phyloP scores from a whole-genome alignment of 2,888 invertebrate genomes.

The Cyaniris semiargus region DNA sequence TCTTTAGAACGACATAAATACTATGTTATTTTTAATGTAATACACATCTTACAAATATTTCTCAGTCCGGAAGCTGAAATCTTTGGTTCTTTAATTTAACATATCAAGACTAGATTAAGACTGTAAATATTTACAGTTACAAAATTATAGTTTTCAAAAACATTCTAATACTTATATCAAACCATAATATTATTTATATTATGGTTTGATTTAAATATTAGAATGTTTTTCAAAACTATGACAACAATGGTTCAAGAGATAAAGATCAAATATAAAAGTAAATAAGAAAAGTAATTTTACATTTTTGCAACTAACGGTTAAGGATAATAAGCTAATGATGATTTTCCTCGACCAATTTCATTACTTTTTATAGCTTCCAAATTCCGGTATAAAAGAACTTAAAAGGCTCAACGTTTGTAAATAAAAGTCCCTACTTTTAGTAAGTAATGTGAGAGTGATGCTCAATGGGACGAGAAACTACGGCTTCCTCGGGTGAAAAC shows the following conservation, averaged over 20 bases:
- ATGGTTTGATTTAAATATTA: too few relatives aligned
- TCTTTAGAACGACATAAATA: background rate
- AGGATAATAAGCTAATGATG: background rate
- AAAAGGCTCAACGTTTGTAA: slow-evolving; percentile 23
- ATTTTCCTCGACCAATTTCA: background rate
- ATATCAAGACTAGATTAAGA: too few relatives aligned
- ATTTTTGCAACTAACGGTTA: background rate
- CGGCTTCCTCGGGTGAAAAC: slow-evolving; percentile 1
- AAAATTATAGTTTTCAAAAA: too few relatives aligned
- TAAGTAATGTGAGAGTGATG: slow-evolving; percentile 21
- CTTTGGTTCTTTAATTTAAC: too few relatives aligned
- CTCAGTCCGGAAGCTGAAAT: too few relatives aligned
- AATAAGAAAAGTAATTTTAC: background rate
- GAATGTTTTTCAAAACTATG: too few relatives aligned
- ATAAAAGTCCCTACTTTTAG: slow-evolving; percentile 24
- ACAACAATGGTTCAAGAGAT: too few relatives aligned
- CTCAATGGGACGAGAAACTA: slow-evolving; percentile 27
- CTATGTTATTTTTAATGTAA: too few relatives aligned
- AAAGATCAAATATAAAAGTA: background rate
- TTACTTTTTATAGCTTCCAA: slow-evolving; percentile 21
- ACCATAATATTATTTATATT: too few relatives aligned
- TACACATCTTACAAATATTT: too few relatives aligned
- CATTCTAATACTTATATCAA: too few relatives aligned
- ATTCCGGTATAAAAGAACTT: background rate
- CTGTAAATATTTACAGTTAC: too few relatives aligned